Percentiles rank a stretch among this genome's conserved stretches.
Conservation (phyloP, 2,113 vertebrate species). For the Triplophysa dalaica region DNA sequence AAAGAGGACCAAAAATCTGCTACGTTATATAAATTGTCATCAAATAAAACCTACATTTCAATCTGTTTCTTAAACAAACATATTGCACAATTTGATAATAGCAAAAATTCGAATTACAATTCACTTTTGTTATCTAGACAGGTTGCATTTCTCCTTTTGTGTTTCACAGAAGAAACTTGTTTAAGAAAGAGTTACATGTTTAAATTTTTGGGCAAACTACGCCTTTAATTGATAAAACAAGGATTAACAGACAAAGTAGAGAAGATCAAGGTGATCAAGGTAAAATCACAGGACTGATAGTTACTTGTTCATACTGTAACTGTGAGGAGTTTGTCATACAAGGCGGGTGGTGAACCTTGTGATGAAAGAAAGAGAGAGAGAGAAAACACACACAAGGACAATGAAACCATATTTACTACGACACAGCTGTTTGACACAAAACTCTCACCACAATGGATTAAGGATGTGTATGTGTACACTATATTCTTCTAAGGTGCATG, state of each 20-base stretch:
- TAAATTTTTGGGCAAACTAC: neutral
- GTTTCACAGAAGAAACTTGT: no score
- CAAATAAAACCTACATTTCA: no score
- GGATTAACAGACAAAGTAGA: neutral
- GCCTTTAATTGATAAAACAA: neutral
- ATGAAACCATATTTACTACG: conserved; percentile 22
- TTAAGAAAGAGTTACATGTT: neutral
- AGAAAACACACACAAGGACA: conserved; percentile 36
- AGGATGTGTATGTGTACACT: neutral
- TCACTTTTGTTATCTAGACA: no score
- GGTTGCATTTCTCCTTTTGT: no score
- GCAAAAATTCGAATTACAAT: no score
- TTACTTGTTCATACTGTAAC: conserved; percentile 60
- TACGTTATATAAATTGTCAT: no score
- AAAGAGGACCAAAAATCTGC: neutral
- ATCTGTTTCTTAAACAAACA: no score
- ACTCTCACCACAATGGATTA: neutral
- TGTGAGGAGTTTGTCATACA: conserved; percentile 59
- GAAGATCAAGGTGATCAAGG: conserved; percentile 31
- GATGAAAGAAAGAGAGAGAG: conserved; percentile 32
- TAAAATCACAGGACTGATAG: conserved; percentile 43
- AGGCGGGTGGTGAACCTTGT: conserved; percentile 54
- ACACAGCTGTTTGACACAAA: conserved; percentile 10
- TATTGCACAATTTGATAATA: no score
- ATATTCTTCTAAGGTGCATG: neutral